Evolutionary conservation across 2,113 vertebrate species (phyloP).

Genomic region (Malurus melanocephalus): DNA sequence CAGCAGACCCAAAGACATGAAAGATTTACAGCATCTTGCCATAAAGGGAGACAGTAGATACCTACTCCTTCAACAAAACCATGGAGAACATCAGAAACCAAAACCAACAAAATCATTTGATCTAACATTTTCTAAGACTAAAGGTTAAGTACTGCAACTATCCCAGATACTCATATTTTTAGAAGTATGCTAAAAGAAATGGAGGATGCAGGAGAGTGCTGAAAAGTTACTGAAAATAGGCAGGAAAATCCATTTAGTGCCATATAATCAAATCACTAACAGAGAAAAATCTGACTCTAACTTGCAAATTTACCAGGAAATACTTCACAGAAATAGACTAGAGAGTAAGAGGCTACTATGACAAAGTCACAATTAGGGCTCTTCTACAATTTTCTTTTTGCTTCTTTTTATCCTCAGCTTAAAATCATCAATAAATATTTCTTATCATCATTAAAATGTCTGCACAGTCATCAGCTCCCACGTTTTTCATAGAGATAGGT

Average conservation of each 20-base stretch:
- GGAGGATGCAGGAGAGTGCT: background rate
- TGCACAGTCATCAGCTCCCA: background rate
- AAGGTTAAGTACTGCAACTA: background rate
- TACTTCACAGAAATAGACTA: background rate
- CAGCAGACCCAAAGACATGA: background rate
- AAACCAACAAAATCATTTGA: background rate
- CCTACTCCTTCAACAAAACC: background rate
- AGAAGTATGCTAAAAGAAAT: background rate
- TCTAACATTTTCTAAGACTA: background rate
- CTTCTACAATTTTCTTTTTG: background rate
- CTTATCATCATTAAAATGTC: background rate
- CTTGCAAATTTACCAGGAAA: background rate
- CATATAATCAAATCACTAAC: background rate
- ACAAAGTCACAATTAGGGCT: background rate
- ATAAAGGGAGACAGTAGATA: accelerated
- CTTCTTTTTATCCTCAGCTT: background rate
- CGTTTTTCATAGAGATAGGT: background rate
- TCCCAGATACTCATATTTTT: background rate
- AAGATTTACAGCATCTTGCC: background rate
- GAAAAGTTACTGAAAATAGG: background rate
- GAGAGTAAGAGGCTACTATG: background rate
- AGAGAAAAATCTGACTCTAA: background rate
- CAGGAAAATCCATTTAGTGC: background rate
- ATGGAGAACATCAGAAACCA: background rate
- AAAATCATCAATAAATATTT: background rate